Evolutionary conservation across 2,797 vertebrate genomes (phyloP).

Genomic region (Halcyon smyrnensis): DNA sequence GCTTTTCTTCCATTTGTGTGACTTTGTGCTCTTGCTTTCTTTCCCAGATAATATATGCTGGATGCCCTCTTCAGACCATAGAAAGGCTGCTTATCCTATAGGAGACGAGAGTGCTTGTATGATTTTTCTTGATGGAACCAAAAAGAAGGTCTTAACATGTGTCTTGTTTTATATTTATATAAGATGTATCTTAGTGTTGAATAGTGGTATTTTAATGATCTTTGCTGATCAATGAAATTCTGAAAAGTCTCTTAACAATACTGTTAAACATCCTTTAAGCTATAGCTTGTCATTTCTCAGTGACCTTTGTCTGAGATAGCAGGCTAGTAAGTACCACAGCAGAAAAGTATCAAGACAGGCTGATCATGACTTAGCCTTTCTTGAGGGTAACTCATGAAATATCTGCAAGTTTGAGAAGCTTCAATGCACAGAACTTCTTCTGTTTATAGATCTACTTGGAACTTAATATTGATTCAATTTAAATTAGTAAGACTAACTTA

Average conservation of each 20-base stretch:
- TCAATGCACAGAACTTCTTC: neutral
- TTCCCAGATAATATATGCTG: neutral
- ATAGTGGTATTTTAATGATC: neutral
- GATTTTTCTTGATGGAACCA: neutral
- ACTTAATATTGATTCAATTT: neutral
- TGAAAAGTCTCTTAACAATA: neutral
- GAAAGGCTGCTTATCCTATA: neutral
- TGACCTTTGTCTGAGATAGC: neutral
- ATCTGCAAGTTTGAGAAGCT: neutral
- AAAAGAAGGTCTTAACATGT: neutral
- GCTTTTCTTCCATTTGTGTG: neutral
- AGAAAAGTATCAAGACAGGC: neutral
- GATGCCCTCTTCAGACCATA: neutral
- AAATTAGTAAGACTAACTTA: neutral
- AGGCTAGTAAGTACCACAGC: neutral
- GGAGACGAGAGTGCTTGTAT: neutral
- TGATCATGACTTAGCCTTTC: neutral
- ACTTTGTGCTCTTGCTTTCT: neutral
- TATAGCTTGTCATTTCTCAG: neutral
- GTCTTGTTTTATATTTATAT: neutral
- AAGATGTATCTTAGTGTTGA: neutral
- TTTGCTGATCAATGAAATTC: neutral
- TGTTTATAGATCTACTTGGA: neutral
- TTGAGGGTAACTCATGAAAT: neutral
- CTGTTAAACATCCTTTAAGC: neutral